Evolutionary conservation across 2,888 invertebrate species (phyloP).

Genomic region (Tenthredo distinguenda): DNA sequence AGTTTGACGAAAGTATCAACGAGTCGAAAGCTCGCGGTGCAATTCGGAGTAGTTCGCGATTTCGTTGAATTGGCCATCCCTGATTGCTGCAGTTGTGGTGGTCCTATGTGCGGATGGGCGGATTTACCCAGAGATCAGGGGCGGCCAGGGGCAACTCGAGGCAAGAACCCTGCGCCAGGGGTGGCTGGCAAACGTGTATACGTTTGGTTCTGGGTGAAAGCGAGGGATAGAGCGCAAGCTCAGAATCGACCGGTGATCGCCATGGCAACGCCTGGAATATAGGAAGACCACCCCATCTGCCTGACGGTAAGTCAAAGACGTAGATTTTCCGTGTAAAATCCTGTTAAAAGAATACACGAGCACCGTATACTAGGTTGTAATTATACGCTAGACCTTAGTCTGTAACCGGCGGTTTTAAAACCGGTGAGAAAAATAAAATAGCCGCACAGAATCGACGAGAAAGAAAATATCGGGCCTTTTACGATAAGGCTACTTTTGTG

Average conservation of each 20-base stretch:
- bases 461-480: not conserved
- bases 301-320: constrained; percentile 59
- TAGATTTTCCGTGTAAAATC: constrained; percentile 51
- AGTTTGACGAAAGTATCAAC: not conserved
- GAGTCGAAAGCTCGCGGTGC: not conserved
- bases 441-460: not conserved
- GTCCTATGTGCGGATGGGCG: constrained; percentile 22
- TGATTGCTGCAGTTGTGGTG: not conserved
- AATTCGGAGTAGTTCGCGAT: not conserved
- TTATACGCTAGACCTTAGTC: not conserved
- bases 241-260: constrained; percentile 74
- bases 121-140: constrained; percentile 30
- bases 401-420: not conserved
- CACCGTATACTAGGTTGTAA: not conserved
- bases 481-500: constrained; percentile 1
- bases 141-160: not conserved
- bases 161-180: constrained; percentile 20
- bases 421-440: not conserved
- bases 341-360: constrained; percentile 31
- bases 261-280: constrained; percentile 72
- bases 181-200: constrained; percentile 13
- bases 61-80: not conserved
- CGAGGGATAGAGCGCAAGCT: constrained; percentile 68
- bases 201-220: not conserved
- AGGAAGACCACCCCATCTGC: constrained; percentile 59